Conservation (phyloP, 1,140 invertebrate genomes). For the Lineus longissimus region DNA sequence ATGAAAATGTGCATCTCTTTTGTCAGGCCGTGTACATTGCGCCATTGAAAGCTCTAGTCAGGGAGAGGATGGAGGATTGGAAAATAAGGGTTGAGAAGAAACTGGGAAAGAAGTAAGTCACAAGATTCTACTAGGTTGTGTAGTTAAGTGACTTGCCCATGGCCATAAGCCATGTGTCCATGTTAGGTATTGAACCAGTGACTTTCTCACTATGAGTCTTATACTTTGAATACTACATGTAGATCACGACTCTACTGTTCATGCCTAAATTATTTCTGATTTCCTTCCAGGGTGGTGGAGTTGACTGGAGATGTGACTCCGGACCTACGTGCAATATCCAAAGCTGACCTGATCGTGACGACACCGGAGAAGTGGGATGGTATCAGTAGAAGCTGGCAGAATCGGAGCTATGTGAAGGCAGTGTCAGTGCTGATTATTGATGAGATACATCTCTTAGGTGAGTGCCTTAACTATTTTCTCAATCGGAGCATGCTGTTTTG, state of each 20-base stretch:
- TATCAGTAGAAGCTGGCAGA: slow-evolving; percentile 96
- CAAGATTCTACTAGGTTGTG: slow-evolving; percentile 8
- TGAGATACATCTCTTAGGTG: slow-evolving; percentile 94
- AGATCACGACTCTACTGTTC: too few relatives aligned
- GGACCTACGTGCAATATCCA: slow-evolving; percentile 78
- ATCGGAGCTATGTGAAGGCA: slow-evolving; percentile 85
- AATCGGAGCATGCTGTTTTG: slow-evolving; percentile 6
- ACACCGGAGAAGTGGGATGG: slow-evolving; percentile 99
- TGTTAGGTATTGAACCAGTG: too few relatives aligned
- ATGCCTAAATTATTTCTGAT: not conserved
- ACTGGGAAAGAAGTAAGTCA: slow-evolving; percentile 63
- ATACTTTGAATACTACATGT: too few relatives aligned
- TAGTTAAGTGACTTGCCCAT: not conserved
- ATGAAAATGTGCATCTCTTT: not conserved
- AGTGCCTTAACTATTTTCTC: slow-evolving; percentile 57
- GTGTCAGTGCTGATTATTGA: slow-evolving; percentile 95
- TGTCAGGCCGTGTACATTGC: slow-evolving; percentile 88
- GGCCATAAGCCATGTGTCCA: too few relatives aligned
- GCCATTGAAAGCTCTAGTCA: slow-evolving; percentile 93
- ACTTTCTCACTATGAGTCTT: too few relatives aligned
- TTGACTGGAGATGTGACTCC: slow-evolving; percentile 95
- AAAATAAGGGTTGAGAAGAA: slow-evolving; percentile 77
- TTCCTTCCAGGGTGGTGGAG: slow-evolving; percentile 75
- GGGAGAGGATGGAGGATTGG: slow-evolving; percentile 97
- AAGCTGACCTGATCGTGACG: slow-evolving; percentile 90